Base-by-base conservation (phyloP, 2,113 vertebrate species). In the Triplophysa rosa region DNA sequence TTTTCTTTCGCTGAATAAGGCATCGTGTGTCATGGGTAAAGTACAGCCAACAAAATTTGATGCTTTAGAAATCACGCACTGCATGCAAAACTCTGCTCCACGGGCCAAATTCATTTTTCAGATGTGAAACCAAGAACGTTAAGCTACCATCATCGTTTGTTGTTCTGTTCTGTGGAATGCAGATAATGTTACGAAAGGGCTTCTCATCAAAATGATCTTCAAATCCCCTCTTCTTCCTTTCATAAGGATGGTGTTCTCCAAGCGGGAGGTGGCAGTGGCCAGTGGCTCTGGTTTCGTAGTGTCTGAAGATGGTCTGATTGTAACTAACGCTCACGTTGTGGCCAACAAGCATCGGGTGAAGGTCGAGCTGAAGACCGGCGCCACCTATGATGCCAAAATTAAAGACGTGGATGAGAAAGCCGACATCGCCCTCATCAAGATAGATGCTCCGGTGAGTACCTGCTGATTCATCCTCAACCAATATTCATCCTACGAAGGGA, bases 241-340 rank as follows among this genome's bases (percentile, higher is more conserved):
- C 21, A 8, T 62, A 68, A 99, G 98, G 84, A 93, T 96, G 88
- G 89, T 93, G 0, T 99, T 96, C 66, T 93, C 95, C 0, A 98
- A 98, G 90, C 91, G 97, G 9, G 97, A 99, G 86, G 90, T 98
- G 76, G 93, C 95, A 0, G 96, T 98, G 19, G 97, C 98, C 77
- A 98, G 96, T 2, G 98, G 97, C 3, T 99, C 98, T 0, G 98
- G 98, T 0, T 98, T 99, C 2, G 90, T 99, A 0, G 97, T 99
- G 65, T 99, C 98, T 0, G 98, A 99, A 23, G 96, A 98, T 0
- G 98, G 98, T 9, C 91, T 99, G 81, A 98, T 99, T 0, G 97
- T 99, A 75, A 99, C 98, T 37, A 99, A 98, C 0, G 98, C 98
- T 61, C 98, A 99, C 0, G 98, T 99, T 1, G 98, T 99, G 76